Evolutionary conservation across 2,797 vertebrate species (phyloP).

Genomic region (Argyrosomus regius): DNA sequence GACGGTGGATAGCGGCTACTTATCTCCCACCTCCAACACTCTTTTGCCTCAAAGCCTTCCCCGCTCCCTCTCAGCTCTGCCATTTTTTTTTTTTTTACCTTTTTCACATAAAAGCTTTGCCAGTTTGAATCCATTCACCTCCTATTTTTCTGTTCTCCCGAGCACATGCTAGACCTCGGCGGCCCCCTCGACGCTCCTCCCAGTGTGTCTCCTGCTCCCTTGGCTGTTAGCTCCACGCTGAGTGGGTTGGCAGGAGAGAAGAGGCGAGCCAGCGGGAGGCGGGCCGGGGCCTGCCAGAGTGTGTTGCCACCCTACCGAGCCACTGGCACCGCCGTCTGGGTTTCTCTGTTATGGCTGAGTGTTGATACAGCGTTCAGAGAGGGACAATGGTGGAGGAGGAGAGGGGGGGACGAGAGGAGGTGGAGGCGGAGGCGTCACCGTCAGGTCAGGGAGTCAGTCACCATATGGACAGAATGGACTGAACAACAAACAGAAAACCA

Average conservation of each 20-base stretch:
- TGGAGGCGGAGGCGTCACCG: not conserved
- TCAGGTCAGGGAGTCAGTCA: conserved; percentile 31
- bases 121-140: conserved; percentile 46
- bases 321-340: conserved; percentile 33
- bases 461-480: conserved; percentile 55
- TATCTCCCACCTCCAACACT: conserved; percentile 51
- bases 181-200: conserved; percentile 38
- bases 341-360: conserved; percentile 21
- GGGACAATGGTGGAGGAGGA: conserved; percentile 37
- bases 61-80: conserved; percentile 32
- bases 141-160: conserved; percentile 4
- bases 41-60: conserved; percentile 32
- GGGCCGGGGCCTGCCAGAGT: conserved; percentile 57
- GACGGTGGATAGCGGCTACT: conserved; percentile 24
- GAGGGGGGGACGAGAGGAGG: conserved; percentile 16
- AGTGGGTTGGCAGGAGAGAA: conserved; percentile 72
- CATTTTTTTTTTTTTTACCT: not conserved
- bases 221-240: conserved; percentile 65
- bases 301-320: conserved; percentile 56
- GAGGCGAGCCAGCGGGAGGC: conserved; percentile 66
- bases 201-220: conserved; percentile 37
- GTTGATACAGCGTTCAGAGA: conserved; percentile 22
- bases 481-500: conserved; percentile 37
- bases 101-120: conserved; percentile 37
- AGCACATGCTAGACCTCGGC: conserved; percentile 20